These are phyloP conservation scores for Ormyrus rosae DNA, from an alignment of 2,888 invertebrate species.

Conservation along the genomic window DNA sequence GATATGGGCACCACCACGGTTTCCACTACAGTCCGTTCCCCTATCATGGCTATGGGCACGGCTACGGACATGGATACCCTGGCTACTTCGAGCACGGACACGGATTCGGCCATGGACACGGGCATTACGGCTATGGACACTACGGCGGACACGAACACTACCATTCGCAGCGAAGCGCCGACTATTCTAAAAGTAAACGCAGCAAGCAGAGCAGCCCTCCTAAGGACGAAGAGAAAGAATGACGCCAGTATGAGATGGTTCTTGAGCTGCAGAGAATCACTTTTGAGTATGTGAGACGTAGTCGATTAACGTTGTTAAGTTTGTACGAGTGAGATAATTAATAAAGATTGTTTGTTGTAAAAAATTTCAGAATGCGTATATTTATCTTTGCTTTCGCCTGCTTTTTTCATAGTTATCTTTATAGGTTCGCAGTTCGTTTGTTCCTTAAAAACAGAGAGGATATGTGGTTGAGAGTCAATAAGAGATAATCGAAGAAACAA, in stretches of 20 bases:
- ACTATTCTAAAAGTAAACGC: slow-evolving; percentile 57
- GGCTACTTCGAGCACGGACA: slow-evolving; percentile 47
- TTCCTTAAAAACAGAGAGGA: slow-evolving; percentile 47
- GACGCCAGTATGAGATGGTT: slow-evolving; percentile 2
- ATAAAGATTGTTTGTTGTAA: slow-evolving; percentile 46
- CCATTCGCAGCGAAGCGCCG: slow-evolving; percentile 53
- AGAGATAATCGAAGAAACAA: slow-evolving; percentile 36
- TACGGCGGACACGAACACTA: slow-evolving; percentile 51
- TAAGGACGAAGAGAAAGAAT: slow-evolving; percentile 50
- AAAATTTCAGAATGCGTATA: slow-evolving; percentile 38
- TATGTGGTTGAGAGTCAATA: slow-evolving; percentile 46
- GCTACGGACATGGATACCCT: slow-evolving; percentile 47
- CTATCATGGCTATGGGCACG: slow-evolving; percentile 35
- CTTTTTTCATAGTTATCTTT: slow-evolving; percentile 4
- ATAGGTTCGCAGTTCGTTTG: background rate
- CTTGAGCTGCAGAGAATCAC: background rate
- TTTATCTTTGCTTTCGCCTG: slow-evolving; percentile 13
- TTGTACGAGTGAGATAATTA: slow-evolving; percentile 3
- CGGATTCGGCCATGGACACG: slow-evolving; percentile 48
- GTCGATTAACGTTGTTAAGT: background rate
- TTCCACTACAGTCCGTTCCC: too few species aligned
- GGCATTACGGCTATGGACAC: slow-evolving; percentile 43
- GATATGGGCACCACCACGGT: slow-evolving; percentile 50
- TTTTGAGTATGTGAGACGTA: too few species aligned
- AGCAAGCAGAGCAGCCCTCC: slow-evolving; percentile 53